Conservation (phyloP, 2,888 invertebrate species). For the Latheticus oryzae region DNA sequence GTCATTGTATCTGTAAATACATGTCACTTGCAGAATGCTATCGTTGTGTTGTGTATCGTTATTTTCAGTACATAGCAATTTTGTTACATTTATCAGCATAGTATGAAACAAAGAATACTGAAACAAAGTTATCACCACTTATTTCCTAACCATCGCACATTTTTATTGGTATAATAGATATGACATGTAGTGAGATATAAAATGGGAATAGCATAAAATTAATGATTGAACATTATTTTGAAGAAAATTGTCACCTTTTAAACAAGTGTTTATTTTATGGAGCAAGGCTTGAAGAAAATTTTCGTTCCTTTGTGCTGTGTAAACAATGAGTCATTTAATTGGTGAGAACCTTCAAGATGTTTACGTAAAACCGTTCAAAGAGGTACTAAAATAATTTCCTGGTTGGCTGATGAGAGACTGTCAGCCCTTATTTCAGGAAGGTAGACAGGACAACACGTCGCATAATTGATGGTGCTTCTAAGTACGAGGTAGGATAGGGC, state of each 20-base stretch:
- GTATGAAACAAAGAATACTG: constrained; percentile 29
- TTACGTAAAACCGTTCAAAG: constrained; percentile 38
- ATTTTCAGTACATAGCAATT: constrained; percentile 39
- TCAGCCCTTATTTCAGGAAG: constrained; percentile 38
- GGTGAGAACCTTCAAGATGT: constrained; percentile 40
- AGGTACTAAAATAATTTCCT: constrained; percentile 39
- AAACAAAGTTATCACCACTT: constrained; percentile 37
- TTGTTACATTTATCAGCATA: constrained; percentile 38
- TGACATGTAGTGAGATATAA: too few relatives aligned
- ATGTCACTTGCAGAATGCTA: constrained; percentile 44
- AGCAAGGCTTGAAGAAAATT: constrained; percentile 21
- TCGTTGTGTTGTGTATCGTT: constrained; percentile 36
- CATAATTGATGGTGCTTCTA: constrained; percentile 43
- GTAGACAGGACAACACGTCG: constrained; percentile 33
- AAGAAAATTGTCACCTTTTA: constrained; percentile 12
- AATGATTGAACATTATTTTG: too few relatives aligned
- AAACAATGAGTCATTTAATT: constrained; percentile 43
- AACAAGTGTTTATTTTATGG: constrained; percentile 22
- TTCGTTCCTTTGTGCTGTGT: constrained; percentile 26
- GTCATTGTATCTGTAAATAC: constrained; percentile 45
- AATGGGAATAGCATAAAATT: too few relatives aligned
- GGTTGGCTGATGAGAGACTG: constrained; percentile 38
- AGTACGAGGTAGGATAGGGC: constrained; percentile 31
- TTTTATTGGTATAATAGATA: constrained; percentile 6
- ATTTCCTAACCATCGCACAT: constrained; percentile 22